A percentile compares a stretch with the other conserved stretches of the same genome.
Evolutionary conservation across 2,113 vertebrate genomes (phyloP).

Genomic region (Rhombomys opimus): DNA sequence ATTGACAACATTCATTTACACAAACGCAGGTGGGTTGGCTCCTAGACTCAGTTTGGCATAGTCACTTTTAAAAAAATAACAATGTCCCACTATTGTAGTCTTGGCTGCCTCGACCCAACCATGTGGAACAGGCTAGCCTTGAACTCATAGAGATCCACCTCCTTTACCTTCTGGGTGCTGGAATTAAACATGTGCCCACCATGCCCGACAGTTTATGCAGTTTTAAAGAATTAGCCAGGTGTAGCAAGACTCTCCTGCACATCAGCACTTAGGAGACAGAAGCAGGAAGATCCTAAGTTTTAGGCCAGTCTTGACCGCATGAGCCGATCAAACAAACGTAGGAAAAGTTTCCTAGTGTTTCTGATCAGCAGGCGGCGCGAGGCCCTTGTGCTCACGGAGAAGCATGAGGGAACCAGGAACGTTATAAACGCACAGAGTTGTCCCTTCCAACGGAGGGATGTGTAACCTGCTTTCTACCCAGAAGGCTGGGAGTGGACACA

Average conservation of each 20-base stretch:
- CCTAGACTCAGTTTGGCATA: no score
- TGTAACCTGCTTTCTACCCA: neutral
- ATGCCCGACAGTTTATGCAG: neutral
- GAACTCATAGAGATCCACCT: neutral
- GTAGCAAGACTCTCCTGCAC: neutral
- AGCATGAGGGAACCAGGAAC: neutral
- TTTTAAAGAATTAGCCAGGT: neutral
- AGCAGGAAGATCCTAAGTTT: neutral
- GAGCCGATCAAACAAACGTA: neutral
- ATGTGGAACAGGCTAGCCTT: neutral
- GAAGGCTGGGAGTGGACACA: neutral
- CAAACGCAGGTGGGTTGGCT: no score
- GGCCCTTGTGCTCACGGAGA: neutral
- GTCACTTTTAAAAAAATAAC: no score
- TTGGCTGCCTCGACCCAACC: neutral
- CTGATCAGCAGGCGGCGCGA: neutral
- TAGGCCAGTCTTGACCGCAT: neutral
- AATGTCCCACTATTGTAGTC: neutral
- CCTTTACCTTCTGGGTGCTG: neutral
- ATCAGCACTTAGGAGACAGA: neutral
- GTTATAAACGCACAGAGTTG: neutral
- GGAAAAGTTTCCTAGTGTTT: neutral
- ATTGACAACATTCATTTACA: no score
- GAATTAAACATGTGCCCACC: neutral
- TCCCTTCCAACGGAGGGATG: neutral